Conservation (phyloP, 2,888 invertebrate genomes). For the Drosophila nr. medialis region DNA sequence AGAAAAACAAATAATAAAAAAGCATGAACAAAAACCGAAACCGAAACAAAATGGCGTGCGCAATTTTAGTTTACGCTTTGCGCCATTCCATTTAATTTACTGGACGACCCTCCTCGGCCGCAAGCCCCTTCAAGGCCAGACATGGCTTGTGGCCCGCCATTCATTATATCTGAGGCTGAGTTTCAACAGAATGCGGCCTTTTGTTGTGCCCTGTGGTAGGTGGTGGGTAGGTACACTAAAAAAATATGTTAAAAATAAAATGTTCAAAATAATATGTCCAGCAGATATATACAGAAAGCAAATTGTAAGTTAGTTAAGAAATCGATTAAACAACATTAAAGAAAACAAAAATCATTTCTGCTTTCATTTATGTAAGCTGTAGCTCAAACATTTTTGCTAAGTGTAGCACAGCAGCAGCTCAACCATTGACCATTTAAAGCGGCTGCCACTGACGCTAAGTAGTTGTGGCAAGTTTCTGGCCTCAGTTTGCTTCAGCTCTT, state of each 20-base stretch:
- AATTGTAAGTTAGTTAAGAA: not conserved
- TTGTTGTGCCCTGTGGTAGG: not conserved
- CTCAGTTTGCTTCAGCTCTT: conserved; percentile 32
- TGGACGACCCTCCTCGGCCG: conserved; percentile 16
- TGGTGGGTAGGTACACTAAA: conserved; percentile 5
- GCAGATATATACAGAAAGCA: no score
- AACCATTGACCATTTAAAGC: conserved; percentile 36
- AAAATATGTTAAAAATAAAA: not conserved
- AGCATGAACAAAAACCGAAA: conserved; percentile 1
- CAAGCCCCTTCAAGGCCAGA: conserved; percentile 34
- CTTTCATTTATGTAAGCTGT: not conserved
- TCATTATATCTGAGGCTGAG: conserved; percentile 38
- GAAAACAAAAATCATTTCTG: not conserved
- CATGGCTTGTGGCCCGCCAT: conserved; percentile 40
- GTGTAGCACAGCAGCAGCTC: conserved; percentile 1
- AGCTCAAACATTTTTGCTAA: not conserved
- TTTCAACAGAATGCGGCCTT: conserved; percentile 10
- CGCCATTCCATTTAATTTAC: conserved; percentile 65
- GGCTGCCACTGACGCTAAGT: conserved; percentile 67
- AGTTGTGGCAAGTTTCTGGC: conserved; percentile 65
- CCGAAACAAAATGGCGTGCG: conserved; percentile 32
- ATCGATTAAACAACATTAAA: not conserved
- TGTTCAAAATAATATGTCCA: not conserved
- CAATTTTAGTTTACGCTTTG: conserved; percentile 59
- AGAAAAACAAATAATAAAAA: conserved; percentile 21